Base-by-base conservation (phyloP, 2,797 vertebrate species). In the Clarias laeviceps region DNA sequence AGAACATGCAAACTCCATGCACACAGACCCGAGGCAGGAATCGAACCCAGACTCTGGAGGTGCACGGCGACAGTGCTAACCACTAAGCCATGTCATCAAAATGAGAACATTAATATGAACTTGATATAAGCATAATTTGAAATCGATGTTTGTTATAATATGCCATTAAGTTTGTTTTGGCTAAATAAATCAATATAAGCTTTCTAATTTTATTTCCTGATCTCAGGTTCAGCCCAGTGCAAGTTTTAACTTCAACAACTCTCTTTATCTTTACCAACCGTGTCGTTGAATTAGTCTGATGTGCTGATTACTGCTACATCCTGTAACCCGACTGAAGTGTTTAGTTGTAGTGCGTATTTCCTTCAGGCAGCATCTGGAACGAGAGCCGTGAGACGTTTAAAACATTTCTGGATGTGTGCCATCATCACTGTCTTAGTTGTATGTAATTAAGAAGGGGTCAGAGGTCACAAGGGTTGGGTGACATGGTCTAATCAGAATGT, bases 401-500 rank as follows among this genome's bases (percentile, higher is more conserved):
- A 86, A 73, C 65, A 11, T 29, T 84, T 82, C 32, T 56, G 88
- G 82, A 87, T 86, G 85, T 66, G 70, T 24, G 80, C 80, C 76
- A 80, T 83, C 87, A 29, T 93, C 92, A 91, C 91, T 91, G 90
- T 90, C 87, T 70, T 22, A 89, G 83, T 85, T 65, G 84, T 74
- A 88, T 92, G 92, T 90, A 93, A 94, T 95, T 95, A 94, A 92
- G 89, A 91, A 7, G 2, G 88, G 93, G 94, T 93, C 92, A 93
- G 84, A 94, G 94, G 94, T 92, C 89, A 88, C 57, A 12, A 5
- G 87, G 87, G 54, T 56, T 27, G 84, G 82, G 91, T 91, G 91
- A 93, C 92, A 37, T 40, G 91, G 96, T 94, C 94, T 93, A 94
- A 92, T 95, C 95, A 94, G 96, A 77, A 77, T 77, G 50, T 2